A percentile compares a stretch with the other conserved stretches of the same genome.
Evolutionary conservation across 2,888 invertebrate genomes (phyloP).

Genomic region (Coremacera marginata): DNA sequence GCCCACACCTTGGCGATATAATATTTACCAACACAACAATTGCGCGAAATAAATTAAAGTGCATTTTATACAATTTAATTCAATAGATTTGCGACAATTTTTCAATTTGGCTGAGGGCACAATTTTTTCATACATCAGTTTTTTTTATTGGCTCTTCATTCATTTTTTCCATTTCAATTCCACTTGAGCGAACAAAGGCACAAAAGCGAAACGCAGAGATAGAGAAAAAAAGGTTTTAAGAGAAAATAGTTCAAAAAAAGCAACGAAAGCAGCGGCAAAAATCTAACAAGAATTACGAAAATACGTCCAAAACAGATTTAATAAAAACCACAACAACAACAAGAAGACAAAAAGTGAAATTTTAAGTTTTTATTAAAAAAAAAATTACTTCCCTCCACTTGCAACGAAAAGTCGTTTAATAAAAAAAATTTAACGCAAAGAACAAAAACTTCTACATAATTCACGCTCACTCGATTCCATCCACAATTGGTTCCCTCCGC

Average conservation of each 20-base stretch:
- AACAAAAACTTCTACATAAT: conserved; percentile 42
- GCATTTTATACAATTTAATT: conserved; percentile 38
- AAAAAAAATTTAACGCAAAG: conserved; percentile 38
- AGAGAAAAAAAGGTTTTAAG: conserved; percentile 13
- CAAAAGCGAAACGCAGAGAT: conserved; percentile 33
- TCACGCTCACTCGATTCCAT: conserved; percentile 59
- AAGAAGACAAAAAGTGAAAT: conserved; percentile 42
- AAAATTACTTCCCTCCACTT: conserved; percentile 62
- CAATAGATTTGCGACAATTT: conserved; percentile 40
- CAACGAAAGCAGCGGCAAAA: conserved; percentile 41
- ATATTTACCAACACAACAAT: neutral
- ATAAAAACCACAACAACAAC: conserved; percentile 6
- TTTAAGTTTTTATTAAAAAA: conserved; percentile 34
- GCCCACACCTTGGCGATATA: neutral
- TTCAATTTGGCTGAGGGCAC: conserved; percentile 35
- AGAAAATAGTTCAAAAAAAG: conserved; percentile 43
- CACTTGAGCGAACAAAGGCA: conserved; percentile 42
- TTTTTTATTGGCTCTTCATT: conserved; percentile 10
- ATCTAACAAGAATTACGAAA: conserved; percentile 46
- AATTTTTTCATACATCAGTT: neutral
- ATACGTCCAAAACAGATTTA: conserved; percentile 49
- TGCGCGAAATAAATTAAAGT: conserved; percentile 12
- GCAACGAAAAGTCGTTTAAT: conserved; percentile 46
- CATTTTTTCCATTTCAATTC: conserved; percentile 25
- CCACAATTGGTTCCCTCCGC: conserved; percentile 51